phyloP scores from a whole-genome alignment of 2,113 vertebrate genomes.

The Platichthys flesus region DNA sequence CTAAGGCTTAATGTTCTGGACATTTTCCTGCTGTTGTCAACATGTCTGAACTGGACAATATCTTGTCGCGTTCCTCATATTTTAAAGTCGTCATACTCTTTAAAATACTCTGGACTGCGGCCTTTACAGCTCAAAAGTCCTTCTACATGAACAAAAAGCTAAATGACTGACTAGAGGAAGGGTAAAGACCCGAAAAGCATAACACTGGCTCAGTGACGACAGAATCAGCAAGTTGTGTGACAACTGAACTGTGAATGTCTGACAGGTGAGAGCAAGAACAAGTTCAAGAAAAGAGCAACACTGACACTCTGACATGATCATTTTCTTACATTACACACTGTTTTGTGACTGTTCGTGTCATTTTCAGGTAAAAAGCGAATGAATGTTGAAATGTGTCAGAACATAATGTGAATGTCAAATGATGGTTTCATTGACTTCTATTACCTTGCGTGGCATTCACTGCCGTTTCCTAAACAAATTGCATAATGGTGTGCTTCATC shows the following conservation, averaged over 20 bases:
- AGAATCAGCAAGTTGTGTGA: no score
- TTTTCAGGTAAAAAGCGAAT: not conserved
- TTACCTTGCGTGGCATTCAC: not conserved
- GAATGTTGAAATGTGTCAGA: slow-evolving; percentile 3
- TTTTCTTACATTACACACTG: not conserved
- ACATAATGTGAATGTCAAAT: slow-evolving; percentile 27
- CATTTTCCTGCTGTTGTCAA: no score
- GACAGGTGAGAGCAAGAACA: not conserved
- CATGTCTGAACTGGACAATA: no score
- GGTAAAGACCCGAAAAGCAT: not conserved
- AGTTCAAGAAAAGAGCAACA: not conserved
- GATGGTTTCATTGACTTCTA: slow-evolving; percentile 13
- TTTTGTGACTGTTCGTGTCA: slow-evolving; percentile 10
- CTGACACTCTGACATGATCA: not conserved
- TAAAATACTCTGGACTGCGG: no score
- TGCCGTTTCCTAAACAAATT: not conserved
- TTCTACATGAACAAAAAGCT: no score
- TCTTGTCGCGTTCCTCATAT: no score
- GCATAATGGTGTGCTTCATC: not conserved
- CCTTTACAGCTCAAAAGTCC: no score
- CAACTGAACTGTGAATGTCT: slow-evolving; percentile 2
- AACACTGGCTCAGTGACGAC: not conserved
- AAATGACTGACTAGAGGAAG: not conserved
- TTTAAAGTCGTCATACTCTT: no score
- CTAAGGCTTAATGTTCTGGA: no score